Evolutionary conservation across 2,113 vertebrate genomes (phyloP), one percentile per base, ranked within the genome.

Genomic region (Ciconia stormi): DNA sequence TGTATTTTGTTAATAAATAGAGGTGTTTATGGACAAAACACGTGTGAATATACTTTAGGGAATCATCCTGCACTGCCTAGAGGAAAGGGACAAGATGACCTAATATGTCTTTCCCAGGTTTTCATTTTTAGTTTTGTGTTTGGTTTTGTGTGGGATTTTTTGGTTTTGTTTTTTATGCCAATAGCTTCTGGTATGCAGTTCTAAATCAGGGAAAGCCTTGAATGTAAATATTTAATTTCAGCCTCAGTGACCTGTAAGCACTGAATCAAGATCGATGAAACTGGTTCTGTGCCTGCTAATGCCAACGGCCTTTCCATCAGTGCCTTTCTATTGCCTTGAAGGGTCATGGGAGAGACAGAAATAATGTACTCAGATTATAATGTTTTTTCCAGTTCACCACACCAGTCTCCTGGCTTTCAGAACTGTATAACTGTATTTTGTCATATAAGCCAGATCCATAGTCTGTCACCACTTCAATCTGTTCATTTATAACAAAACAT

Each of bases 1-100:
- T 94, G 62, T 70, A 77, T 93, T 94, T 93, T 94, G 87, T 95
- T 96, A 95, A 96, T 96, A 96, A 97, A 97, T 89, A 96, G 91
- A 95, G 74, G 93, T 70, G 89, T 95, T 97, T 97, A 95, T 97
- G 94, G 94, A 97, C 91, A 97, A 93, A 96, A 95, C 87, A 89
- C 3, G 27, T 89, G 89, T 69, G 70, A 95, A 80, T 72, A 63
- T 53, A 29, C 81, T 87, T 72, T 2, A 72, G 94, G 78, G 92
- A 95, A 63, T 70, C 79, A 47, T 73, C 61, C 50, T 56, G 30
- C 12, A 53, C 53, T 85, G 66, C 53, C 62, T 69, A 32, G 26
- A 92, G 62, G 36, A 69, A 34, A 85, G 29, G 56, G 58, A 82
- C 49, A 84, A 85, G 53, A 61, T 85, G 59, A 91, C 29, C 40